phyloP scores from a whole-genome alignment of 2,113 vertebrate genomes.

The Anguilla rostrata region DNA sequence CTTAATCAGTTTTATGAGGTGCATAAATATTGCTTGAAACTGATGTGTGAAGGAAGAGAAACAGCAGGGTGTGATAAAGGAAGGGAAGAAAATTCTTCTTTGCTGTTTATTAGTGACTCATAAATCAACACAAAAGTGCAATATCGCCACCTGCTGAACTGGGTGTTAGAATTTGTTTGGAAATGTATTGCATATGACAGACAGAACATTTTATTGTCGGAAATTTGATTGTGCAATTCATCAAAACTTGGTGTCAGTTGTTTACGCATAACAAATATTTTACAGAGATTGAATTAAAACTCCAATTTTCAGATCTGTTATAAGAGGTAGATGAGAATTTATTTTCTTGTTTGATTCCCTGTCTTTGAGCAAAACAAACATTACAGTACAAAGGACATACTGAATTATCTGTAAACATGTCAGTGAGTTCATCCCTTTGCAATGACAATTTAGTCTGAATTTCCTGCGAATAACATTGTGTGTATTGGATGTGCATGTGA shows the following conservation, averaged over 20 bases:
- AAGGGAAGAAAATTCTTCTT: neutral
- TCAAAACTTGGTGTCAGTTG: no score
- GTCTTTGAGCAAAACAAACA: neutral
- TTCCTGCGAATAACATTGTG: neutral
- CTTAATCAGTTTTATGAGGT: neutral
- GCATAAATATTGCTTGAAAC: neutral
- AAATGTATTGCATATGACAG: neutral
- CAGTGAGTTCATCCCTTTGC: neutral
- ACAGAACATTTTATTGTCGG: neutral
- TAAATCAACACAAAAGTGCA: neutral
- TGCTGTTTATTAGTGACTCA: neutral
- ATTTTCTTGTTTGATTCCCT: neutral
- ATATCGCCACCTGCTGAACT: neutral
- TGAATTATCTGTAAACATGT: neutral
- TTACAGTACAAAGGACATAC: no score
- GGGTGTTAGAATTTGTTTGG: neutral
- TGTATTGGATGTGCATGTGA: neutral
- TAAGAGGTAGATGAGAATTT: neutral
- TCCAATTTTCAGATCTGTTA: no score
- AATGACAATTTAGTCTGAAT: neutral
- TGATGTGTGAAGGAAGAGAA: neutral
- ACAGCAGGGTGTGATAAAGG: neutral
- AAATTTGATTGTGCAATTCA: neutral
- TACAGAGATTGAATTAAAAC: no score
- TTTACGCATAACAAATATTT: no score